These are phyloP conservation scores for Euwallacea fornicatus DNA, from an alignment of 1,140 invertebrate species.

Conservation along the genomic window DNA sequence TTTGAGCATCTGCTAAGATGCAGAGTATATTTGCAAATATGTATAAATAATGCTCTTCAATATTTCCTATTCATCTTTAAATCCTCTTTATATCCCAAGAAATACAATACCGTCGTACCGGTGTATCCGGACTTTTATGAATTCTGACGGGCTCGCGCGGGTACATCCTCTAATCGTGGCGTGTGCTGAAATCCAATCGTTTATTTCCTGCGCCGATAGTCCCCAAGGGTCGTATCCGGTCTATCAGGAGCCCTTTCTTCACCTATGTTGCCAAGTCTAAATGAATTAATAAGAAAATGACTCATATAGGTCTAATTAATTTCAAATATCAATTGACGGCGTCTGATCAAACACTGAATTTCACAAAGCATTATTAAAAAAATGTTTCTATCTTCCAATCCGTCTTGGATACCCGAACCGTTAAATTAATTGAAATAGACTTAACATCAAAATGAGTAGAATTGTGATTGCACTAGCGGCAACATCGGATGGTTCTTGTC, in stretches of 20 bases:
- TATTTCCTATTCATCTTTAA: not conserved
- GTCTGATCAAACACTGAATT: no score
- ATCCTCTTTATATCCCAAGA: not conserved
- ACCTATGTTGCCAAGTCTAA: conserved; percentile 7
- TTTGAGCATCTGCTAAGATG: no score
- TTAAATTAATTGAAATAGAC: no score
- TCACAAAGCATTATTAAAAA: no score
- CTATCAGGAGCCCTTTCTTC: conserved; percentile 16
- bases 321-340: not conserved
- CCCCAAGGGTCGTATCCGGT: conserved; percentile 18
- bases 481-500: no score
- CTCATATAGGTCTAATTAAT: not conserved
- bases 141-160: conserved; percentile 22
- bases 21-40: no score
- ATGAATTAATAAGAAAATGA: no score
- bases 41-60: no score
- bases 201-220: conserved; percentile 8
- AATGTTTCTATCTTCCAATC: no score
- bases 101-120: conserved; percentile 2
- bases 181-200: conserved; percentile 30
- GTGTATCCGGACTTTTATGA: conserved; percentile 31
- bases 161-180: conserved; percentile 29
- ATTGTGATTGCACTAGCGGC: no score
- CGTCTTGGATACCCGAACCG: no score
- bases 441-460: no score